Evolutionary conservation across 2,888 invertebrate species (phyloP).

Genomic region (Lapara coniferarum): DNA sequence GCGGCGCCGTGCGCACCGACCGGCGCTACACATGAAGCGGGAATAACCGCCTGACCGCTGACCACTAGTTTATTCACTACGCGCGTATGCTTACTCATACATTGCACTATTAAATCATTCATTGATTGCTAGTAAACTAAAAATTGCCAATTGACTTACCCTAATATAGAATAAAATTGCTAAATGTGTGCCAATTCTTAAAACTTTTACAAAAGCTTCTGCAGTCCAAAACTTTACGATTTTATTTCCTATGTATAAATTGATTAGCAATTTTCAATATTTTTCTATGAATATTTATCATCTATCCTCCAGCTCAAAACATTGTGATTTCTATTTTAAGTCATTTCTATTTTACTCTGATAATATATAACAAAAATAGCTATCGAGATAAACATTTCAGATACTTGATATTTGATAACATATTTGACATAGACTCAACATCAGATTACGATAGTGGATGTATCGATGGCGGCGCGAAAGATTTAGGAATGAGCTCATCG

Average conservation of each 20-base stretch:
- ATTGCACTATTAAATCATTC: slow-evolving; percentile 1
- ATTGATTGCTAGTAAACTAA: background rate
- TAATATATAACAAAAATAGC: too few relatives aligned
- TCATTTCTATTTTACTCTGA: too few relatives aligned
- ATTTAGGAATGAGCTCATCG: slow-evolving; percentile 10
- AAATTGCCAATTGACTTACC: background rate
- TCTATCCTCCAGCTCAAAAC: too few relatives aligned
- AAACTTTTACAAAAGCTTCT: too few relatives aligned
- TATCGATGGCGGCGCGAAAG: slow-evolving; percentile 1
- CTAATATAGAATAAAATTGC: too few relatives aligned
- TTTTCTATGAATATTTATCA: background rate
- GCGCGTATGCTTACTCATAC: background rate
- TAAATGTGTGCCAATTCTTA: too few relatives aligned
- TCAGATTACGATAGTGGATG: background rate
- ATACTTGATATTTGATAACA: background rate
- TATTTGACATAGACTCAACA: background rate
- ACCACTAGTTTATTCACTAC: background rate
- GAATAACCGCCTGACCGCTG: background rate
- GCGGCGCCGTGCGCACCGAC: slow-evolving; percentile 4
- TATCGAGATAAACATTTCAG: background rate
- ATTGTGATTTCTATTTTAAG: too few relatives aligned
- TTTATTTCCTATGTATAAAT: too few relatives aligned
- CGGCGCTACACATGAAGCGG: background rate
- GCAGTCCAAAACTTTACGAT: too few relatives aligned
- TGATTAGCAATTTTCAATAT: too few relatives aligned